A percentile compares a stretch with the other conserved stretches of the same genome.
Evolutionary conservation across 2,888 invertebrate species (phyloP).

Genomic region (Ectemnius lituratus): DNA sequence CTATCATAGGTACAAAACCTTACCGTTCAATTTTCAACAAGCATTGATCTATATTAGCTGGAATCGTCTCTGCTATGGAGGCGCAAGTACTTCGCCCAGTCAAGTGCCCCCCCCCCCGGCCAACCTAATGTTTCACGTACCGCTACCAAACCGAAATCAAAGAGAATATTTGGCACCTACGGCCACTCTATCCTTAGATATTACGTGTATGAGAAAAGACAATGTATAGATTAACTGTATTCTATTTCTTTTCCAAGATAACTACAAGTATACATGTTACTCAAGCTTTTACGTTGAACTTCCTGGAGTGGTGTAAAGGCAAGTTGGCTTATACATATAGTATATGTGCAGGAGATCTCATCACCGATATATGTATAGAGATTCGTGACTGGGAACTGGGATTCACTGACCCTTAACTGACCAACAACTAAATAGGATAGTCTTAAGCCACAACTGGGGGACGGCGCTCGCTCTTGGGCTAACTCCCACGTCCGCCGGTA

Average conservation of each 20-base stretch:
- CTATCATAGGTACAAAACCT: too few species aligned
- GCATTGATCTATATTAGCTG: too few species aligned
- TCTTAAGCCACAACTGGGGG: conserved; percentile 47
- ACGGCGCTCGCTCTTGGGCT: conserved; percentile 65
- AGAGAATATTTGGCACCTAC: too few species aligned
- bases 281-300: conserved; percentile 29
- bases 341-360: conserved; percentile 58
- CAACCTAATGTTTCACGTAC: too few species aligned
- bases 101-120: too few species aligned
- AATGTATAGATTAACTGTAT: too few species aligned
- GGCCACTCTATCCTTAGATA: too few species aligned
- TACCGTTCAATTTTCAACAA: too few species aligned
- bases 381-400: conserved; percentile 75
- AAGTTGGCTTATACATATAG: conserved; percentile 33
- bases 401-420: conserved; percentile 76
- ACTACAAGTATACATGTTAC: background rate
- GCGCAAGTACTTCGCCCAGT: too few species aligned
- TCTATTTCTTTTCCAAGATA: conserved; percentile 5
- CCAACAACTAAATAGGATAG: conserved; percentile 51
- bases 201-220: too few species aligned
- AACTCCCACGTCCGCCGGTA: conserved; percentile 65
- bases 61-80: too few species aligned
- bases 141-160: too few species aligned
- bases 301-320: conserved; percentile 53
- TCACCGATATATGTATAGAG: conserved; percentile 63